Percentiles rank a stretch among this genome's conserved stretches.
Conservation (phyloP, 2,888 invertebrate genomes). For the Rutpela maculata region DNA sequence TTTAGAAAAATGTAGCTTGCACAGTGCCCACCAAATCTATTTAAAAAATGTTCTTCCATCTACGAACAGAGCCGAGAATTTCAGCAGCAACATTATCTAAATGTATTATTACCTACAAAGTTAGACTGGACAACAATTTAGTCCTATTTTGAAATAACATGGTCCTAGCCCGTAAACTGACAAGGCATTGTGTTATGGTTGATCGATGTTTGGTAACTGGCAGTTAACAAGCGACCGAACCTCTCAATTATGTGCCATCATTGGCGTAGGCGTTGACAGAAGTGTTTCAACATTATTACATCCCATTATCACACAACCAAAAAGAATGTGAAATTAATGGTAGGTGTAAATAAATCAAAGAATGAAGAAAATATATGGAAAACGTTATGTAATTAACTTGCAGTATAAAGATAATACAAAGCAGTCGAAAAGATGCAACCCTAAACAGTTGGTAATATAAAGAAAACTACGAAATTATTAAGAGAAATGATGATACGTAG, state of each 20-base stretch:
- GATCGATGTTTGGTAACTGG: constrained; percentile 34
- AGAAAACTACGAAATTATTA: too few relatives aligned
- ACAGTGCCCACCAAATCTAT: too few relatives aligned
- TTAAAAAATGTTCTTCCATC: too few relatives aligned
- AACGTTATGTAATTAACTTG: too few relatives aligned
- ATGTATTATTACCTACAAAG: constrained; percentile 29
- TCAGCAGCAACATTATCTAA: constrained; percentile 8
- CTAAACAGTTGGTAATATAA: too few relatives aligned
- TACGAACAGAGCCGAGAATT: background rate
- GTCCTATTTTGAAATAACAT: constrained; percentile 19
- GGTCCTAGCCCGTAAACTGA: constrained; percentile 5
- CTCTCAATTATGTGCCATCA: constrained; percentile 29
- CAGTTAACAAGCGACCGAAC: constrained; percentile 31
- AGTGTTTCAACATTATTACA: constrained; percentile 1
- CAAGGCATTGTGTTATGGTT: constrained; percentile 25
- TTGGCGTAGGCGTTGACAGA: constrained; percentile 18
- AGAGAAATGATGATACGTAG: too few relatives aligned
- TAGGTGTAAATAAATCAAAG: too few relatives aligned
- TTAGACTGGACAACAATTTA: constrained; percentile 17
- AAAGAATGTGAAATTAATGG: background rate
- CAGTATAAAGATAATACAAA: too few relatives aligned
- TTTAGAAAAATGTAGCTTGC: too few relatives aligned
- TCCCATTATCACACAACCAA: background rate
- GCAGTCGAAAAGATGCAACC: too few relatives aligned
- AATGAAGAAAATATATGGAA: too few relatives aligned